Evolutionary conservation across 1,140 invertebrate species (phyloP).

Genomic region (Diuraphis noxia): DNA sequence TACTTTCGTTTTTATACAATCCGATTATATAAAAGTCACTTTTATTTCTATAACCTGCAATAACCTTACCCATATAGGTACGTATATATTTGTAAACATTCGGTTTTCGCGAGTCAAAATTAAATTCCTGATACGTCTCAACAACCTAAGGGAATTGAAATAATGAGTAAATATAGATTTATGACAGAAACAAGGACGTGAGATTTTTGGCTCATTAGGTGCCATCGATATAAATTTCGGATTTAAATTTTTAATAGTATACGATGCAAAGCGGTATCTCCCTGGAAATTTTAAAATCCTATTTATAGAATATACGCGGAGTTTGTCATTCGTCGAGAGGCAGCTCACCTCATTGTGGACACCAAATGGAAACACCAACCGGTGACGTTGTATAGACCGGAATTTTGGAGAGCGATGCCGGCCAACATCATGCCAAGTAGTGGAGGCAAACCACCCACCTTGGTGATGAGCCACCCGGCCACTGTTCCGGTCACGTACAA

Average conservation of each 20-base stretch:
- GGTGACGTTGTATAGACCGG: constrained; percentile 57
- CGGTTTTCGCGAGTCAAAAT: no score
- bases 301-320: no score
- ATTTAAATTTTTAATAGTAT: not conserved
- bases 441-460: constrained; percentile 56
- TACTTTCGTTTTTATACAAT: no score
- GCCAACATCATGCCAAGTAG: constrained; percentile 58
- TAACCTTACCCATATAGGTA: no score
- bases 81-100: no score
- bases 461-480: constrained; percentile 42
- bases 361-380: constrained; percentile 54
- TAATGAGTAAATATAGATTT: not conserved
- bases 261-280: no score
- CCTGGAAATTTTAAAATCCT: no score
- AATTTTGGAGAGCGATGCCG: constrained; percentile 57
- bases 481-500: constrained; percentile 55
- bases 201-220: not conserved
- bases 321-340: not conserved
- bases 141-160: no score
- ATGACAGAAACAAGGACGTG: not conserved
- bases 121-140: no score
- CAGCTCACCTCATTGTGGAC: constrained; percentile 17
- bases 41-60: no score
- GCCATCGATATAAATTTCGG: not conserved
- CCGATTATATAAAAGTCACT: no score